These are phyloP conservation scores for Gadus chalcogrammus DNA, from an alignment of 2,113 vertebrate genomes.

Conservation along the genomic window DNA sequence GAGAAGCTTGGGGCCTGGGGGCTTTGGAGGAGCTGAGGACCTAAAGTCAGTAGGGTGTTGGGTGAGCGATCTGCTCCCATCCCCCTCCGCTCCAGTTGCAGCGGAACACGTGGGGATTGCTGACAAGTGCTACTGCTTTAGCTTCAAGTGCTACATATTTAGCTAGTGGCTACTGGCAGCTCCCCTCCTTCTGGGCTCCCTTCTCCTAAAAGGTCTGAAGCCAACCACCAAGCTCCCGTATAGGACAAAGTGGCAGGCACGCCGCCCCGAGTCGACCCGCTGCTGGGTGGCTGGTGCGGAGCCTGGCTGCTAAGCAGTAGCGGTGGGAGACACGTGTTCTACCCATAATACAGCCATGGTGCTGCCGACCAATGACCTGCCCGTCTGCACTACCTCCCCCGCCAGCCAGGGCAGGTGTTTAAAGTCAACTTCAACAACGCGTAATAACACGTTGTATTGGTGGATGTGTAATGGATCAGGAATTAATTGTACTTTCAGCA, in stretches of 20 bases:
- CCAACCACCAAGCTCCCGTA: background rate
- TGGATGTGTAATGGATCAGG: too few species aligned
- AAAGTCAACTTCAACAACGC: too few species aligned
- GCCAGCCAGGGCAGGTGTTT: conserved; percentile 24
- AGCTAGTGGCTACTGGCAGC: conserved; percentile 21
- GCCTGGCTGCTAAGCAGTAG: too few species aligned
- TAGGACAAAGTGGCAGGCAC: background rate
- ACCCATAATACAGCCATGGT: background rate
- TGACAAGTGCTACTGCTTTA: conserved; percentile 65
- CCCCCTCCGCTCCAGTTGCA: conserved; percentile 51
- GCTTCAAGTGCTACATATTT: conserved; percentile 3
- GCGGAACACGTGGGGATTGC: conserved; percentile 63
- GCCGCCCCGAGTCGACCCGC: conserved; percentile 5
- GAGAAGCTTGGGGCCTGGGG: too few species aligned
- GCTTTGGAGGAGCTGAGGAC: background rate
- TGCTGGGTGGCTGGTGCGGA: too few species aligned
- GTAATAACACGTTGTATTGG: too few species aligned
- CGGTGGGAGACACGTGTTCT: conserved; percentile 48
- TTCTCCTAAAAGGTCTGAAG: background rate
- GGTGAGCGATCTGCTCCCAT: conserved; percentile 32
- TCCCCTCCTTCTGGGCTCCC: background rate
- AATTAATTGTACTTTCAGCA: too few species aligned
- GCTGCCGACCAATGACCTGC: conserved; percentile 53
- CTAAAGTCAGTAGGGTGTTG: conserved; percentile 27
- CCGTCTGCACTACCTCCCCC: conserved; percentile 57